Base-by-base conservation (phyloP, 2,888 invertebrate genomes). In the Lymantria dispar region DNA sequence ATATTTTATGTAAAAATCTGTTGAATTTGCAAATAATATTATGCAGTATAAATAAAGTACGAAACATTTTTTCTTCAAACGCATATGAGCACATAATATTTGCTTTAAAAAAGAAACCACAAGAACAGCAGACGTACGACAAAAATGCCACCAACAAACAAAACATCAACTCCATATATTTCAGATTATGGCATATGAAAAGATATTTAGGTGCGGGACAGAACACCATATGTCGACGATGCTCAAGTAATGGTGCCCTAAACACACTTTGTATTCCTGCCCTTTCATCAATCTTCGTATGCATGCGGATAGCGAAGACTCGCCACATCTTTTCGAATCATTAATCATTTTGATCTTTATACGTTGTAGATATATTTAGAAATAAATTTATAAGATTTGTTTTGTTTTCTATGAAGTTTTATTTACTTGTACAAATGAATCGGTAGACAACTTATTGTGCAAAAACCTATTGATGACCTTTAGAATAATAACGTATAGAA, bases 221-320 rank as follows among this genome's bases (percentile, higher is more conserved):
- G 31, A 15, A 22, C 48, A 45, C 45, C 52, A 48, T 48, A 48
- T 52, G 52, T 45, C 42, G 39, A 52, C 48, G 52, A 48, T 48
- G 46, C n/a, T 43, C 43, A 46, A 53, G 52, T 52, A 52, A 52
- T 48, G 45, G 45, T 38, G 42, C 33, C 41, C 47, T 52, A 47
- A 44, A 44, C 42, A 52, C 45, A 48, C 42, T 52, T 48, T 47
- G 47, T 52, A 45, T 52, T 47, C 47, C 30, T 53, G 48, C 40
- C 48, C 48, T 53, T 48, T 39, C 52, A 53, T 53, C 48, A 53
- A 53, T 53, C 52, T 53, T 53, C 52, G 48, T 43, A 29, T 53
- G 48, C 43, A 49, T 46, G 43, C 43, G 45, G 45, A 39, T 43
- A 39, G 30, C 29, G 22, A 49, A 49, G 22, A 41, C 48, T 39